These are phyloP conservation scores for Amphipyra tragopoginis DNA, from an alignment of 2,888 invertebrate species.

Conservation along the genomic window DNA sequence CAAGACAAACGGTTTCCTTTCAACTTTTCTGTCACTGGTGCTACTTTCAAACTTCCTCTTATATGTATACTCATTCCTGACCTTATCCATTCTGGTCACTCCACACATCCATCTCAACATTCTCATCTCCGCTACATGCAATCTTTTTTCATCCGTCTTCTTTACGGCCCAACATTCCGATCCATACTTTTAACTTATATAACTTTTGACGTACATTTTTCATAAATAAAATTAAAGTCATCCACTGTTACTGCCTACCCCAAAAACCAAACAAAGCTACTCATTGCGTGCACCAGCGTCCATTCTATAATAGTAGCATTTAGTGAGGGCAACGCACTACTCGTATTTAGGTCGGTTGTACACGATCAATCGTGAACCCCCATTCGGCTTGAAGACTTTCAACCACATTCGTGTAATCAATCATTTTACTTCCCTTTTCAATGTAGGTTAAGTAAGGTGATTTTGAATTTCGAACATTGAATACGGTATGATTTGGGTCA, in stretches of 20 bases:
- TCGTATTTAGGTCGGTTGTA: slow-evolving; percentile 52
- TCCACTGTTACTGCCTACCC: slow-evolving; percentile 1
- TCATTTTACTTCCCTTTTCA: slow-evolving; percentile 59
- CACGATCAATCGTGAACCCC: slow-evolving; percentile 67
- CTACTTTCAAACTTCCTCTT: too few species aligned
- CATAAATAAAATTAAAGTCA: too few species aligned
- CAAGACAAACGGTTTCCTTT: too few species aligned
- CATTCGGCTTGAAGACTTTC: slow-evolving; percentile 50
- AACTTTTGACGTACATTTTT: too few species aligned
- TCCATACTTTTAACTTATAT: too few species aligned
- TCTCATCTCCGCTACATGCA: too few species aligned
- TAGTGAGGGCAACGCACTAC: slow-evolving; percentile 59
- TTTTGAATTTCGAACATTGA: slow-evolving; percentile 34
- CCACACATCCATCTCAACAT: too few species aligned
- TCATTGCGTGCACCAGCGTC: slow-evolving; percentile 35
- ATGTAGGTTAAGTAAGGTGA: slow-evolving; percentile 51
- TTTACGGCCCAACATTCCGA: too few species aligned
- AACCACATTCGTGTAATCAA: slow-evolving; percentile 62
- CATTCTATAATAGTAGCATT: slow-evolving; percentile 47
- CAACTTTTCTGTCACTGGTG: too few species aligned
- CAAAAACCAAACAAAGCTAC: slow-evolving; percentile 15
- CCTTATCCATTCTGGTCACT: too few species aligned
- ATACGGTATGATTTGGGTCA: slow-evolving; percentile 37
- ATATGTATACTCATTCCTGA: too few species aligned
- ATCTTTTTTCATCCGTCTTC: too few species aligned